phyloP scores from a whole-genome alignment of 2,888 invertebrate species.

The Agrotis clavis region DNA sequence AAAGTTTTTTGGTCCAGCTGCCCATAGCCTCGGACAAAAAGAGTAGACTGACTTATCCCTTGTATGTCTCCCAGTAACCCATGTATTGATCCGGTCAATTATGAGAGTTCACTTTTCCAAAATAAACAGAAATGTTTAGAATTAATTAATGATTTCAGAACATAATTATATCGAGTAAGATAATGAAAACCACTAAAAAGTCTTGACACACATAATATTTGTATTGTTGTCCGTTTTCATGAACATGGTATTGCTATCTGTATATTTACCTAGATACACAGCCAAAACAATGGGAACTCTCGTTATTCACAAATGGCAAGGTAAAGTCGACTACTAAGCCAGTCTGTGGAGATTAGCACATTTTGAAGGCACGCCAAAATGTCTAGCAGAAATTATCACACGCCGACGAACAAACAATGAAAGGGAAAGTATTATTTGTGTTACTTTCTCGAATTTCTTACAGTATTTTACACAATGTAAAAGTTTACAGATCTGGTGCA shows the following conservation, averaged over 20 bases:
- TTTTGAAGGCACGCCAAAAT: slow-evolving; percentile 32
- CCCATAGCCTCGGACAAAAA: no score
- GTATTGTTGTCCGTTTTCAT: slow-evolving; percentile 32
- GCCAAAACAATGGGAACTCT: slow-evolving; percentile 10
- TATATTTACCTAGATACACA: not conserved
- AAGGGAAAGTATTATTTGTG: slow-evolving; percentile 39
- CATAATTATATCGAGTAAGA: not conserved
- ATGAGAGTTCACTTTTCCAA: not conserved
- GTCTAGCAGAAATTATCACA: slow-evolving; percentile 35
- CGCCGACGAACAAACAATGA: slow-evolving; percentile 36
- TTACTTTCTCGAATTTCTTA: slow-evolving; percentile 39
- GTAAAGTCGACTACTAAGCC: slow-evolving; percentile 28
- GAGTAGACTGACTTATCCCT: no score
- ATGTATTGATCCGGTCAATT: no score
- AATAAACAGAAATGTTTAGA: not conserved
- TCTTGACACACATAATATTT: slow-evolving; percentile 7
- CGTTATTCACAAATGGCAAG: slow-evolving; percentile 26
- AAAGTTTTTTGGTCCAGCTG: no score
- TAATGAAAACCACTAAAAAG: not conserved
- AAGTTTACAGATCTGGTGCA: not conserved
- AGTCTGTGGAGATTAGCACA: slow-evolving; percentile 31
- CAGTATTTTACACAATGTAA: slow-evolving; percentile 24
- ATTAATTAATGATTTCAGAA: not conserved
- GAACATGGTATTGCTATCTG: slow-evolving; percentile 7
- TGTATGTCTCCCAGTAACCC: no score